These are phyloP conservation scores for Calliscelio sp. DNA, from an alignment of 2,888 invertebrate genomes.

Conservation along the genomic window DNA sequence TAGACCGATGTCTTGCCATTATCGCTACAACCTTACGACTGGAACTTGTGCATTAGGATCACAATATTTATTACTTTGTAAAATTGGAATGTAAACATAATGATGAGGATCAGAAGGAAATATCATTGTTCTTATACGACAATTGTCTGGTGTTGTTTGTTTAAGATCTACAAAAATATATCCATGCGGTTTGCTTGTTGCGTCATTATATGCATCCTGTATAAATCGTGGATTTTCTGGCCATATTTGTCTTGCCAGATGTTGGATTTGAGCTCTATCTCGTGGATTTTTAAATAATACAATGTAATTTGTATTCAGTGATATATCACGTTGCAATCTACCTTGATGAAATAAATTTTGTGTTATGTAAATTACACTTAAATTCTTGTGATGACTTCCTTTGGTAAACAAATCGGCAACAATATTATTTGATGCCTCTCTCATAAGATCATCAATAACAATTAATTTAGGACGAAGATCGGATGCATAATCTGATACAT, in stretches of 20 bases:
- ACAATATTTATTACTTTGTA: neutral
- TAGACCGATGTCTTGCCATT: neutral
- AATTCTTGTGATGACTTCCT: constrained; percentile 72
- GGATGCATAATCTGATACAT: neutral
- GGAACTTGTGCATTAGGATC: neutral
- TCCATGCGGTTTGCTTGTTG: constrained; percentile 19
- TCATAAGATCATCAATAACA: constrained; percentile 55
- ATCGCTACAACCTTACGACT: neutral
- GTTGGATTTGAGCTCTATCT: constrained; percentile 18
- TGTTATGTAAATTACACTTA: constrained; percentile 65
- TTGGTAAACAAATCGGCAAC: constrained; percentile 75
- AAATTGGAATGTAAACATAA: neutral
- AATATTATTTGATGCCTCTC: constrained; percentile 18
- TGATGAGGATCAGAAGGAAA: constrained; percentile 12
- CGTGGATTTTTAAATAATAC: too few species aligned
- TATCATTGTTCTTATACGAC: constrained; percentile 8
- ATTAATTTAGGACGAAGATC: constrained; percentile 11
- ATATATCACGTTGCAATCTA: constrained; percentile 34
- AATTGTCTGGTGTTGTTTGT: constrained; percentile 17
- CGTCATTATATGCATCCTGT: constrained; percentile 52
- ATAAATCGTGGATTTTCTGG: constrained; percentile 68
- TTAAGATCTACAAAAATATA: constrained; percentile 22
- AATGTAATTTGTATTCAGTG: constrained; percentile 54
- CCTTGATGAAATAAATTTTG: constrained; percentile 46
- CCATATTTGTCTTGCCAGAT: constrained; percentile 58